Conservation (phyloP, 2,797 vertebrate genomes). For the Pangasius krempfi region DNA sequence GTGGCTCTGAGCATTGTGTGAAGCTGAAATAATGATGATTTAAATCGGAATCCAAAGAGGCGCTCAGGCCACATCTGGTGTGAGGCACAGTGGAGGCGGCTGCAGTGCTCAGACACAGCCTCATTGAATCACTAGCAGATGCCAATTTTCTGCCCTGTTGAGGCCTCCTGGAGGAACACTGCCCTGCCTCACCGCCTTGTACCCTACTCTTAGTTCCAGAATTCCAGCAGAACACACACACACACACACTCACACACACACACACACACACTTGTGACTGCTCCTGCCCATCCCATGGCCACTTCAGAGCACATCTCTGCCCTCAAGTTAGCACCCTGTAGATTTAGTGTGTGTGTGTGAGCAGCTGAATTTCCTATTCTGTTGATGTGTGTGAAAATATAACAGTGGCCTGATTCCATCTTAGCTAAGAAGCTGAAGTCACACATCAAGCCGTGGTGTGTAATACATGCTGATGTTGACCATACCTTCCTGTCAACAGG, state of each 20-base stretch:
- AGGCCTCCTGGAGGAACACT: constrained; percentile 69
- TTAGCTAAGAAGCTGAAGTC: background rate
- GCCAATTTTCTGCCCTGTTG: constrained; percentile 81
- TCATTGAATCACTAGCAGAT: constrained; percentile 81
- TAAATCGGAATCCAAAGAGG: constrained; percentile 59
- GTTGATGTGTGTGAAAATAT: constrained; percentile 35
- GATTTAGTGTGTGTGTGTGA: constrained; percentile 46
- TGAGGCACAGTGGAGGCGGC: constrained; percentile 72
- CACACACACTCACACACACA: constrained; percentile 36
- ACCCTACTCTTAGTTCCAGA: constrained; percentile 57
- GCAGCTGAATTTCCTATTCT: background rate
- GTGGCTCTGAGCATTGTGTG: constrained; percentile 54
- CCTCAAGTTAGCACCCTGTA: constrained; percentile 69
- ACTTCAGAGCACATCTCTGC: constrained; percentile 77
- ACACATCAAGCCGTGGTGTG: constrained; percentile 6
- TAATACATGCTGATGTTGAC: constrained; percentile 31
- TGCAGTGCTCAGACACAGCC: constrained; percentile 70
- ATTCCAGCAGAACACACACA: constrained; percentile 55
- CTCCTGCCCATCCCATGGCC: constrained; percentile 71
- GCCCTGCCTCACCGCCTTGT: constrained; percentile 41
- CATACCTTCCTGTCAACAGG: constrained; percentile 18
- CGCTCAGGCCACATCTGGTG: constrained; percentile 78
- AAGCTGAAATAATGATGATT: constrained; percentile 77
- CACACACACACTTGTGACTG: constrained; percentile 59
- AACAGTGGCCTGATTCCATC: constrained; percentile 40